phyloP scores from a whole-genome alignment of 2,888 invertebrate genomes.

The Bellardia pandia region DNA sequence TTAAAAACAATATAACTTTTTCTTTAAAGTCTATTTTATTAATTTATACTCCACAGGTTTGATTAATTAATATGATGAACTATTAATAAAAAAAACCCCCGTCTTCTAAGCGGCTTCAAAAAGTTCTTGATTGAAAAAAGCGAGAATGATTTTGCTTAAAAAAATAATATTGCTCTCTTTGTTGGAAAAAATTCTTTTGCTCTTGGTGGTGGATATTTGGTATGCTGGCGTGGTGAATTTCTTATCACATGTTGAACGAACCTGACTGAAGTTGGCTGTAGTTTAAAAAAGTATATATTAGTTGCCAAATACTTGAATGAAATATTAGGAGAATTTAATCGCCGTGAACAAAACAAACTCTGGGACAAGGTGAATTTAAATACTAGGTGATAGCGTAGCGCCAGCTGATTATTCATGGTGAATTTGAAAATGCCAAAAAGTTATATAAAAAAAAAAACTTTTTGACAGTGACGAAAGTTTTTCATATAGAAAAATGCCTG shows the following conservation, averaged over 20 bases:
- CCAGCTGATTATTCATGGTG: no score
- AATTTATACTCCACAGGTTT: slow-evolving; percentile 1
- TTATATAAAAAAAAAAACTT: no score
- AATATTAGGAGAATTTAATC: background rate
- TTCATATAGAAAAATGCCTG: no score
- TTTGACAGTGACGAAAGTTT: no score
- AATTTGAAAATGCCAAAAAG: no score
- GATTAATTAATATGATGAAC: slow-evolving; percentile 28
- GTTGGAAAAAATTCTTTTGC: slow-evolving; percentile 8
- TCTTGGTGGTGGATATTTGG: slow-evolving; percentile 38
- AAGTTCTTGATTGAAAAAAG: slow-evolving; percentile 40
- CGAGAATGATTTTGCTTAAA: slow-evolving; percentile 54
- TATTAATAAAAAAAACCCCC: background rate
- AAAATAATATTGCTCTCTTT: slow-evolving; percentile 35
- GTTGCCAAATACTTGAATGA: slow-evolving; percentile 35
- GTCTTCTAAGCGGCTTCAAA: slow-evolving; percentile 35
- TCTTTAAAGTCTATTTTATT: slow-evolving; percentile 17
- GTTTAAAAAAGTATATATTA: slow-evolving; percentile 10
- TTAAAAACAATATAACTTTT: background rate
- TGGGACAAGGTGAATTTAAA: no score
- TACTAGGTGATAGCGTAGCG: no score
- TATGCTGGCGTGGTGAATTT: slow-evolving; percentile 51
- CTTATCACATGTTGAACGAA: slow-evolving; percentile 56
- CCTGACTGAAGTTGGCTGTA: slow-evolving; percentile 65
- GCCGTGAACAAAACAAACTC: no score